Base-by-base conservation (phyloP, 2,888 invertebrate species). In the Eristalis tenax region DNA sequence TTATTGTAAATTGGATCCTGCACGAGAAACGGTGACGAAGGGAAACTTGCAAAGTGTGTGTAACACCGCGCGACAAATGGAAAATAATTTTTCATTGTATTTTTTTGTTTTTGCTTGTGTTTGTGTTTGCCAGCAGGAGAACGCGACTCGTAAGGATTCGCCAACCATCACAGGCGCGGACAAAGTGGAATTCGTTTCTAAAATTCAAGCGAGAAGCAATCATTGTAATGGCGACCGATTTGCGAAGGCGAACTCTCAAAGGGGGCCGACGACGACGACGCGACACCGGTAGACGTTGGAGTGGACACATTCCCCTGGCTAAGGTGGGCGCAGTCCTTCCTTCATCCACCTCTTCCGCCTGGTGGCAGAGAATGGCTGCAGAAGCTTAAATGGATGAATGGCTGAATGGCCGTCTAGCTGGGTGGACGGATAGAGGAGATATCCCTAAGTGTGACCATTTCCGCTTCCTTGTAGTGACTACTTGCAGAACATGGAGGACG, bases 211-310 rank as follows among this genome's bases (percentile, higher is more conserved):
- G 82, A 83, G 56, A 69, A 76, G 79, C 88, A 86, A 86, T 85
- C 82, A 85, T 86, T 83, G 50, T 77, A 86, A 86, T 88, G 86
- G 77, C 74, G 64, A 71, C 63, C 86, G 86, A 87, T 88, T 83
- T 83, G 74, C 56, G 61, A 75, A 77, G 68, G 32, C 57, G 69
- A 74, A 78, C 77, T 68, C 76, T 57, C 71, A 5, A 43, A 73
- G 43, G 81, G 75, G 76, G 69, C 38, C 15, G 59, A 26, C 26
- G 26, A 26, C 26, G 26, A 26, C 26, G 26, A 26, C 26, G 26
- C 26, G 26, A 26, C 26, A 26, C 6, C 38, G 23, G 66, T 28
- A 23, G 61, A 64, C 26, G 56, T n/a, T 38, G 73, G 64, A 73
- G 43, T 73, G 28, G 68, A 71, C 69, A 57, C 65, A 82, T 57